Conservation (phyloP, 1,140 invertebrate genomes). For the Notospermus geniculatus region DNA sequence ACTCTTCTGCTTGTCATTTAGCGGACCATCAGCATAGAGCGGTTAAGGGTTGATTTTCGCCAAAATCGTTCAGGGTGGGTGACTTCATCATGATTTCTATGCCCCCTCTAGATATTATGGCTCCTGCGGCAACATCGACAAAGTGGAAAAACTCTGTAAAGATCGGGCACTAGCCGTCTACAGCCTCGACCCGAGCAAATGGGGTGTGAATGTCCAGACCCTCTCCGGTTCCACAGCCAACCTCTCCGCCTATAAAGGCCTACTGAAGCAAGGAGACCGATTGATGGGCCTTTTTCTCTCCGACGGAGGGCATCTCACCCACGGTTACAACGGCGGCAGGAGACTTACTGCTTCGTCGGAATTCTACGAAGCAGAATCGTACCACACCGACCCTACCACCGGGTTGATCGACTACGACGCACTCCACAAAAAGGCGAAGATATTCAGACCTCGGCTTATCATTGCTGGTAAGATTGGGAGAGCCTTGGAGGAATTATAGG, state of each 20-base stretch:
- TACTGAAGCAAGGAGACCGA: slow-evolving; percentile 79
- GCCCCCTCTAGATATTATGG: slow-evolving; percentile 73
- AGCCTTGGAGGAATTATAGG: no score
- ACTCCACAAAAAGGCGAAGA: slow-evolving; percentile 73
- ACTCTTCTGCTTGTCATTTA: no score
- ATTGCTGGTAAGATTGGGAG: slow-evolving; percentile 80
- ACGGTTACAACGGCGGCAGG: slow-evolving; percentile 88
- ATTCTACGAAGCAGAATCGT: slow-evolving; percentile 98
- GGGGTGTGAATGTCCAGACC: slow-evolving; percentile 98
- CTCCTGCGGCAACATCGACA: slow-evolving; percentile 93
- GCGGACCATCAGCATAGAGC: no score
- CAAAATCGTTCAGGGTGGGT: no score
- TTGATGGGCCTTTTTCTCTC: slow-evolving; percentile 96
- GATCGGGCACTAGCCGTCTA: slow-evolving; percentile 81
- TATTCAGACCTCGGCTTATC: slow-evolving; percentile 90
- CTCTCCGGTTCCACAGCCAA: slow-evolving; percentile 96
- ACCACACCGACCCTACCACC: slow-evolving; percentile 78
- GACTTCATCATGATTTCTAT: background rate
- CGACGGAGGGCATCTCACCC: slow-evolving; percentile 91
- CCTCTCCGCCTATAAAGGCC: slow-evolving; percentile 72
- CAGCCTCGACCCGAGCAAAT: slow-evolving; percentile 74
- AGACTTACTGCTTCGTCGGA: slow-evolving; percentile 96
- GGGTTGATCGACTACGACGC: slow-evolving; percentile 93
- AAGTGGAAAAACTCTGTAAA: slow-evolving; percentile 87
- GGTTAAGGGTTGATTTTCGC: no score